Evolutionary conservation across 1,140 invertebrate species (phyloP), one percentile per base, ranked within the genome.

Genomic region (Drosophila pseudoobscura): DNA sequence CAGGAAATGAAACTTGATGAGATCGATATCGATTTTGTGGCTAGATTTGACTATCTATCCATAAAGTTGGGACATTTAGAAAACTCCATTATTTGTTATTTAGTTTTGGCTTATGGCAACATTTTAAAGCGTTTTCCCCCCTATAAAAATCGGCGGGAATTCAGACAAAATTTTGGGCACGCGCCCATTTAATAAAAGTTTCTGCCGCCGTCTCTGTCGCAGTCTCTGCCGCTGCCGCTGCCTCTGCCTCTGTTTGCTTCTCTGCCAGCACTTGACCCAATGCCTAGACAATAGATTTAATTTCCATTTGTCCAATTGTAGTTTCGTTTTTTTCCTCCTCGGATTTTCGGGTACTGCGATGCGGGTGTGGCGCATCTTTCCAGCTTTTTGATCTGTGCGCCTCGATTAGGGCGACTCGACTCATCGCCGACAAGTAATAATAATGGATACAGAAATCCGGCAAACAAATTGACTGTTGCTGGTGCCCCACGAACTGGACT

Each of bases 211-310:
- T 29, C 56, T 56, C 51, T 6, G 51, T 22, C 56, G 55, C 57
- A 26, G 61, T 44, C 58, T 51, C 49, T 6, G 61, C 55, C 72
- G 31, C 56, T 29, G 22, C 3, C 24, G n/a, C 6, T 15, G 26
- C 24, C 24, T 9, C 44, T 24, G 26, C 24, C 29, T 45, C 5
- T 9, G 43, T 31, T 29, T 22, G 35, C 60, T 53, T 63, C 58
- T 66, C 74, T 62, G 82, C 76, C 83, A 87, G 83, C 83, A 88
- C 83, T 87, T 87, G 83, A 87, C 83, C 83, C 78, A 87, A 83
- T 79, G 83, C 66, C 57, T 47, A 75, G 72, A 87, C 83, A 87
- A 87, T 87, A 64, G 75, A 64, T 83, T 83, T 87, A 88, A 87
- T 87, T 87, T 87, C 66, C 47, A 53, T 49, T 74, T 84, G 76